A percentile compares a stretch with the other conserved stretches of the same genome.
phyloP scores from a whole-genome alignment of 2,797 vertebrate species.

The Phalanger gymnotis region DNA sequence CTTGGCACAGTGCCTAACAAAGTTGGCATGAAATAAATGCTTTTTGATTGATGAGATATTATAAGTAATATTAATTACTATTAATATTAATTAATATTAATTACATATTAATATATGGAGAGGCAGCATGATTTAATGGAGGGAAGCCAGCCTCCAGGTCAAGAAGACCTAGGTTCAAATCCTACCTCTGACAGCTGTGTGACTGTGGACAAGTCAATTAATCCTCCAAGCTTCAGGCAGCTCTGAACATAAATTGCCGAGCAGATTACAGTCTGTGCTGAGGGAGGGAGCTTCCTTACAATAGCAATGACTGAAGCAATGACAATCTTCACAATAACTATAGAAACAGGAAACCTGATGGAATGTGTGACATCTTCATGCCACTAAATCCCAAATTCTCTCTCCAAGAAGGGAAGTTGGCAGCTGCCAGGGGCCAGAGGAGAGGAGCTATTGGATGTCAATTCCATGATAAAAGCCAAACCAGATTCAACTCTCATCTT shows the following conservation, averaged over 20 bases:
- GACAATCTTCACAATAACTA: background rate
- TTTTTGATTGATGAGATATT: background rate
- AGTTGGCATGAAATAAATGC: background rate
- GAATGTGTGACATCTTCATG: background rate
- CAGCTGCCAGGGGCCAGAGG: background rate
- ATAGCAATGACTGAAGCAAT: background rate
- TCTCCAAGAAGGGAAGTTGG: background rate
- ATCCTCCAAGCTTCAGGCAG: background rate
- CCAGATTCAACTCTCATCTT: background rate
- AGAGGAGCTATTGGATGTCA: background rate
- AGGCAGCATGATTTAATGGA: background rate
- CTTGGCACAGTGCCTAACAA: background rate
- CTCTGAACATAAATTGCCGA: background rate
- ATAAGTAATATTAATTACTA: background rate
- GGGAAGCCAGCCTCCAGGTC: background rate
- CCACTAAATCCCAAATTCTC: background rate
- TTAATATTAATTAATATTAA: too few relatives aligned
- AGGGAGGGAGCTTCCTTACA: background rate
- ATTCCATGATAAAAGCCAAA: background rate
- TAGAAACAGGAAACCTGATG: background rate
- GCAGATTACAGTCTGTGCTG: background rate
- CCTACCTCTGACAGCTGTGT: background rate
- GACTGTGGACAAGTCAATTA: background rate
- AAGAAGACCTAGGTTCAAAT: background rate
- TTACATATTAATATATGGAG: too few relatives aligned